These are phyloP conservation scores for Siniperca scherzeri DNA, from an alignment of 2,797 vertebrate species.

Conservation along the genomic window DNA sequence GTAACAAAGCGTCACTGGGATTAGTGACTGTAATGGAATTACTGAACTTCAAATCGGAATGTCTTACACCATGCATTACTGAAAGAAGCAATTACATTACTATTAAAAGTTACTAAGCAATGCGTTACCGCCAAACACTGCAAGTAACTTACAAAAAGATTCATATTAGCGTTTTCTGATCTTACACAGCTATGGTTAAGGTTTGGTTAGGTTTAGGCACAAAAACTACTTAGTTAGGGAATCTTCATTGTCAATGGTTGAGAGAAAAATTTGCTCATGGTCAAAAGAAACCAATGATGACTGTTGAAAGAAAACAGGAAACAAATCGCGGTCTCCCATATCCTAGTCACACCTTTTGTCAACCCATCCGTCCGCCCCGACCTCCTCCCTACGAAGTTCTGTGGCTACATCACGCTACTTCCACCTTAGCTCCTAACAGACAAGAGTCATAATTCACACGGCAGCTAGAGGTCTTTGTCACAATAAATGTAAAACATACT, in stretches of 20 bases:
- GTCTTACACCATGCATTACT: too few species aligned
- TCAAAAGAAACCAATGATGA: neutral
- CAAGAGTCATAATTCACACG: neutral
- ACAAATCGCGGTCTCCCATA: neutral
- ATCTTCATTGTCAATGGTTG: neutral
- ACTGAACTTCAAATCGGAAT: too few species aligned
- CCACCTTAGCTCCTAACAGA: neutral
- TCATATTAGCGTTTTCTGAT: too few species aligned
- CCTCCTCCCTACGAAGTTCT: neutral
- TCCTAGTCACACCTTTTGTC: neutral
- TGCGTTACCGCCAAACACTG: too few species aligned
- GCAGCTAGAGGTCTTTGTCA: neutral
- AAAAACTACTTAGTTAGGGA: neutral
- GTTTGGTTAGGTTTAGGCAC: neutral
- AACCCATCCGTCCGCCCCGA: neutral
- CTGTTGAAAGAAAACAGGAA: neutral
- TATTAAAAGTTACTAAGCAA: too few species aligned
- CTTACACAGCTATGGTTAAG: neutral
- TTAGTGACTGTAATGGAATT: too few species aligned
- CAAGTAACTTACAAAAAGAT: neutral
- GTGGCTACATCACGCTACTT: neutral
- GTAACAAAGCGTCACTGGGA: neutral
- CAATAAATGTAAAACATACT: neutral
- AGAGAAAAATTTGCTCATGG: neutral
- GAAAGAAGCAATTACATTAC: too few species aligned